Conservation (phyloP, 2,113 vertebrate species). For the Ivindomyrus marchei region DNA sequence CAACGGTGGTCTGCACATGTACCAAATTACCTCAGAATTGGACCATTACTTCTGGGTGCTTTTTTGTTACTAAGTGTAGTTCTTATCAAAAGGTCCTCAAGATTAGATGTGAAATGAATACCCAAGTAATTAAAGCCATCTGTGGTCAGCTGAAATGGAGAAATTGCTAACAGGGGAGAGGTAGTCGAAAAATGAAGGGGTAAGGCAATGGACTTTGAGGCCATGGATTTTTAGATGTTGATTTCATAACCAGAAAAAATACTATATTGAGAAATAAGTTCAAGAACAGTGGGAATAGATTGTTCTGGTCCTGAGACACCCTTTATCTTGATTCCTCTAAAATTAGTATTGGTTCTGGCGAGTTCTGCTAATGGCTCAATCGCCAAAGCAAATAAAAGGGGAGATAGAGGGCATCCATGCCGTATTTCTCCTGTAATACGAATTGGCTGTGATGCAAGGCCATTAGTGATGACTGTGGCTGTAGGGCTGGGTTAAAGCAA, state of each 20-base stretch:
- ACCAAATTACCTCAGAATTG: no score
- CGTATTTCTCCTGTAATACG: background rate
- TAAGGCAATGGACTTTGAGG: background rate
- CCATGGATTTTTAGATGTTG: background rate
- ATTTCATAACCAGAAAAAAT: background rate
- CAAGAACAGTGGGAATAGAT: background rate
- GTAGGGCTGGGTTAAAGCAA: background rate
- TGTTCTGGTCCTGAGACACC: background rate
- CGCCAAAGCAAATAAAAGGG: background rate
- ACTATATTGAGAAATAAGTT: background rate
- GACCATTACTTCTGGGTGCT: no score
- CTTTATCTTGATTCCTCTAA: background rate
- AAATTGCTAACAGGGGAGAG: background rate
- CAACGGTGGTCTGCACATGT: no score
- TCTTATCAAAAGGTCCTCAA: background rate
- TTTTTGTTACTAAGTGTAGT: background rate
- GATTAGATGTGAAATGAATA: background rate
- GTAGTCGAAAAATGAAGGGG: background rate
- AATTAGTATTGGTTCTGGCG: background rate
- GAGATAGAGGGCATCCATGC: no score
- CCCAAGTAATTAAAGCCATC: background rate
- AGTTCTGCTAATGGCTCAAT: background rate
- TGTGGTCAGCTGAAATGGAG: background rate
- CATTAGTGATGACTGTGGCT: background rate
- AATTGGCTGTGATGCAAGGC: background rate